Evolutionary conservation across 1,140 invertebrate genomes (phyloP), one percentile per base, ranked within the genome.

Genomic region (Aethina tumida): DNA sequence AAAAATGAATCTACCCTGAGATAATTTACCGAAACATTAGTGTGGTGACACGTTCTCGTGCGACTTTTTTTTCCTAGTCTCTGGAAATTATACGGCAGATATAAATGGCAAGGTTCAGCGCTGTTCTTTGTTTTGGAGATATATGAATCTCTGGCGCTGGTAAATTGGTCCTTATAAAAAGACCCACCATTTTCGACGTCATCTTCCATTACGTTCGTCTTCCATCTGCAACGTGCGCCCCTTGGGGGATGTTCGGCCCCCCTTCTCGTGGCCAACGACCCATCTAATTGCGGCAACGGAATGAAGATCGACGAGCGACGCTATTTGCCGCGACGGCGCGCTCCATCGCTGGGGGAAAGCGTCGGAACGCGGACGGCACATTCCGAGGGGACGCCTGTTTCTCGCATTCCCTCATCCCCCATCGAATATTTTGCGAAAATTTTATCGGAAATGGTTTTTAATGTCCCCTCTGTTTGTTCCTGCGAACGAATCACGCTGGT

Each of bases 211-310:
- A 43, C 43, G 36, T 35, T 13, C 22, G 39, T 45, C 45, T 47
- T 50, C 47, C 41, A 52, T 53, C 42, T 47, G 27, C 16, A 37
- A 25, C 30, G 31, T 7, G 28, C 31, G 16, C 27, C 27, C 25
- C 41, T 27, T 45, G 19, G 39, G 45, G 40, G 47, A 39, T 31
- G 40, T 34, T 35, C 24, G 30, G 35, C 35, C 36, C 41, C 43
- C 43, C 36, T 29, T 22, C 36, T 28, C 60, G 64, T 64, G 65
- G 62, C 62, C 69, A 69, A 69, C 69, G 68, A 71, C 64, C 68
- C 70, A 66, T 73, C 68, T 74, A 74, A 74, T 74, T 74, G 70
- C 63, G 67, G 64, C 63, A 60, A 59, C 64, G 60, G 62, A 73
- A 74, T 73, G 69, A 74, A 49, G 47, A 54, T 53, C 49, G 41